Base-by-base conservation (phyloP, 2,113 vertebrate genomes). In the Apus apus region DNA sequence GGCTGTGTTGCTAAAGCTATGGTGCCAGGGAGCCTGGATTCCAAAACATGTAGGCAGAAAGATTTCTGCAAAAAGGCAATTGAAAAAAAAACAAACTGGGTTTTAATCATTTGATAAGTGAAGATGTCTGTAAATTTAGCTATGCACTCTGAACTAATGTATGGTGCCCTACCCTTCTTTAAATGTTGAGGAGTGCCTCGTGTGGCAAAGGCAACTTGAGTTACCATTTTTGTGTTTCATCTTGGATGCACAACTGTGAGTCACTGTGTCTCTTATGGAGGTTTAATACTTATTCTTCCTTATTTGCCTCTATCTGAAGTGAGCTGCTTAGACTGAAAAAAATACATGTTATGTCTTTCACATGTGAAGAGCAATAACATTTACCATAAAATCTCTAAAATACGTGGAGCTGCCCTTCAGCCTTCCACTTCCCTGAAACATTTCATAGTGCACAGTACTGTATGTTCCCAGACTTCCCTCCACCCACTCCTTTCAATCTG, bases 321-420 rank as follows among this genome's bases (percentile, higher is more conserved):
- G 93, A 94, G 83, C 79, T 89, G 68, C 53, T 85, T 87, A 62
- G 90, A 70, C 77, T 94, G 87, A 84, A 94, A 95, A 94, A 91
- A 73, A 74, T 76, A 45, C 66, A 79, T 94, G 93, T 96, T 96
- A 93, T 96, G 96, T 96, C 96, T 97, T 97, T 96, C 96, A 96
- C 95, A 95, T 96, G 93, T 96, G 87, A 84, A 90, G 89, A 97
- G 95, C 92, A 97, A 88, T 93, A 97, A 96, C 97, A 96, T 97
- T 97, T 97, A 95, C 85, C 15, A 11, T 92, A 94, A 58, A 76
- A 79, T 85, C 86, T 94, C 78, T 94, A 78, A 94, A 95, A 96
- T 84, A 96, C 6, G 58, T 93, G 88, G 94, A 71, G 88, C 93
- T 96, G 92, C 76, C 92, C 94, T 97, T 97, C 96, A 97, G 91